Percentiles rank a stretch among this genome's conserved stretches.
phyloP scores from a whole-genome alignment of 2,888 invertebrate genomes.

The Ommatoiulus sabulosus region DNA sequence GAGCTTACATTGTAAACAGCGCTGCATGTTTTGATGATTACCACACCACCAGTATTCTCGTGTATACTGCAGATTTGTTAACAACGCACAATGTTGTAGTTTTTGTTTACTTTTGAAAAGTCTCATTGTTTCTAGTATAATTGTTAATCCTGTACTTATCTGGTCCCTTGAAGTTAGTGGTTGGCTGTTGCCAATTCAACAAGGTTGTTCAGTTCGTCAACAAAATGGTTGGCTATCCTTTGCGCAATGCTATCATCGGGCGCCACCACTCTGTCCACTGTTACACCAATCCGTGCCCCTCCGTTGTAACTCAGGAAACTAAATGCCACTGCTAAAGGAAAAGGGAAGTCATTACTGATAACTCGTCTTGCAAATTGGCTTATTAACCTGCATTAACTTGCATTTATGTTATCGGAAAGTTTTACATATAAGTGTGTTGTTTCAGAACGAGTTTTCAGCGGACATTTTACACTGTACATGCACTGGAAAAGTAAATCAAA shows the following conservation, averaged over 20 bases:
- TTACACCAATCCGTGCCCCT: slow-evolving; percentile 44
- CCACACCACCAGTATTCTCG: no score
- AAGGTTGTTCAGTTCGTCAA: slow-evolving; percentile 9
- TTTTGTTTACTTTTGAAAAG: no score
- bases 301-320: slow-evolving; percentile 30
- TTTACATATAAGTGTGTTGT: no score
- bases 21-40: no score
- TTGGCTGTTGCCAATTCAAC: not conserved
- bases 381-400: no score
- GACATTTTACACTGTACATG: no score
- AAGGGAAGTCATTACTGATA: not conserved
- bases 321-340: slow-evolving; percentile 12
- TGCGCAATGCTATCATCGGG: slow-evolving; percentile 16
- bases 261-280: slow-evolving; percentile 46
- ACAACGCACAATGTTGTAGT: no score
- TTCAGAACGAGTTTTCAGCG: no score
- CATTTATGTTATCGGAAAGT: no score
- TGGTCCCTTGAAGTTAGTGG: not conserved
- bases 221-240: not conserved
- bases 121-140: no score
- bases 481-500: no score
- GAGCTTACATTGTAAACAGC: not conserved
- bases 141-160: not conserved
- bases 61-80: no score
- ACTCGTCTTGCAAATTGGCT: not conserved